Percentiles rank a stretch among this genome's conserved stretches.
Conservation (phyloP, 2,888 invertebrate genomes). For the Scaptomyza polygonia region DNA sequence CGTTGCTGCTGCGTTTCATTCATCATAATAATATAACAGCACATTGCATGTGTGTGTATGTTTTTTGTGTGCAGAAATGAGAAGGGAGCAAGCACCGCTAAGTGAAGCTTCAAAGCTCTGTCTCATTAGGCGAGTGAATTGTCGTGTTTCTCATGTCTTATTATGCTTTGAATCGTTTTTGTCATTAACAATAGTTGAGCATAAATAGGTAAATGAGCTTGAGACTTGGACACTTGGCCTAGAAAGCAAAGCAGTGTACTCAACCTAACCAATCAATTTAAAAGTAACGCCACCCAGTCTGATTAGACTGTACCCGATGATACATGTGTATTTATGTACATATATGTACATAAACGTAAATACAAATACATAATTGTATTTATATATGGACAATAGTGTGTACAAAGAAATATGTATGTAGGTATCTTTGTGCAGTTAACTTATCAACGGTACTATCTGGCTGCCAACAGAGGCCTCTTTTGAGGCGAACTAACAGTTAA, state of each 20-base stretch:
- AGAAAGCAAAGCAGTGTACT: constrained; percentile 62
- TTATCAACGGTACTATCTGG: constrained; percentile 68
- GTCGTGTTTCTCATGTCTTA: constrained; percentile 66
- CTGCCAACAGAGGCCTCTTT: constrained; percentile 70
- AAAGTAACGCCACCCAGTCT: constrained; percentile 68
- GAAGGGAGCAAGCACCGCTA: constrained; percentile 64
- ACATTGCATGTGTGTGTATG: constrained; percentile 35
- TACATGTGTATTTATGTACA: constrained; percentile 1
- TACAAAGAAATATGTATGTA: constrained; percentile 5
- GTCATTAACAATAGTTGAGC: constrained; percentile 65
- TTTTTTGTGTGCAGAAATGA: neutral
- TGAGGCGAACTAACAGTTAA: constrained; percentile 42
- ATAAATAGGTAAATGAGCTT: constrained; percentile 52
- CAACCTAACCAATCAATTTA: constrained; percentile 49
- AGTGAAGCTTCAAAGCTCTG: constrained; percentile 67
- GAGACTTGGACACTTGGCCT: constrained; percentile 71
- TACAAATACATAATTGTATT: neutral
- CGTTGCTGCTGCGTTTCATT: constrained; percentile 63
- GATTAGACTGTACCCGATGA: constrained; percentile 66
- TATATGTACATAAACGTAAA: too few relatives aligned
- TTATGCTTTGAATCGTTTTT: constrained; percentile 60
- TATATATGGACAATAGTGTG: constrained; percentile 5
- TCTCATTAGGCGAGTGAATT: constrained; percentile 68
- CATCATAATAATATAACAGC: constrained; percentile 72
- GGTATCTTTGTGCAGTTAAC: constrained; percentile 54